phyloP scores from a whole-genome alignment of 2,888 invertebrate species.

The Criorhina ranunculi region DNA sequence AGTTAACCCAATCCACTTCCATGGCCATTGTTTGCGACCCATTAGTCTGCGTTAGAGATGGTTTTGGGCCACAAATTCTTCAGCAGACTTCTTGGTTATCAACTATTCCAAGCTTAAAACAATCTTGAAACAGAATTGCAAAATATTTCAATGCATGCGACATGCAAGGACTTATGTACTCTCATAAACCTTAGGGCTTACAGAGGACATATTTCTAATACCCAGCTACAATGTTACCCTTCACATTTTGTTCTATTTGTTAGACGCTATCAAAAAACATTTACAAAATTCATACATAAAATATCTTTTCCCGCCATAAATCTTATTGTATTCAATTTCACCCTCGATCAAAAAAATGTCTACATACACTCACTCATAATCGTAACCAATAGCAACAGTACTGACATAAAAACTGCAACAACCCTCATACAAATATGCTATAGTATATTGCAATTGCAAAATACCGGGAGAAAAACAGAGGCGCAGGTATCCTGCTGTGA shows the following conservation, averaged over 20 bases:
- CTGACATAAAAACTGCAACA: conserved; percentile 68
- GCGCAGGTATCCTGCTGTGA: conserved; percentile 74
- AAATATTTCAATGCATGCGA: no score
- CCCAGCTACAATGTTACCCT: not conserved
- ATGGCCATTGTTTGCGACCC: no score
- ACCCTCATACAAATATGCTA: conserved; percentile 58
- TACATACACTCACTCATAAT: conserved; percentile 17
- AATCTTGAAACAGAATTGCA: no score
- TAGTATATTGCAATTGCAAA: conserved; percentile 64
- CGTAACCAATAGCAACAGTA: conserved; percentile 63
- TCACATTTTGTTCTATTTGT: not conserved
- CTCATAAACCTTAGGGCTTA: no score
- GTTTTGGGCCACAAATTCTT: no score
- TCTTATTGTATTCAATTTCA: conserved; percentile 66
- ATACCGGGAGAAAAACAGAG: conserved; percentile 63
- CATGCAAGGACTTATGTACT: no score
- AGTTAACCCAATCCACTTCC: no score
- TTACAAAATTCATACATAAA: not conserved
- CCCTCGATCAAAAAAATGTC: conserved; percentile 60
- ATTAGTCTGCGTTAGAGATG: no score
- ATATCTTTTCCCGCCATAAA: conserved; percentile 70
- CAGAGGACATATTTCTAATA: no score
- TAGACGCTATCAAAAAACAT: conserved; percentile 23
- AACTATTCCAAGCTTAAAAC: no score
- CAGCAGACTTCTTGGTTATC: no score